phyloP scores from a whole-genome alignment of 37 sponge, comb jelly and placozoan species.

The Tethya wilhelma region DNA sequence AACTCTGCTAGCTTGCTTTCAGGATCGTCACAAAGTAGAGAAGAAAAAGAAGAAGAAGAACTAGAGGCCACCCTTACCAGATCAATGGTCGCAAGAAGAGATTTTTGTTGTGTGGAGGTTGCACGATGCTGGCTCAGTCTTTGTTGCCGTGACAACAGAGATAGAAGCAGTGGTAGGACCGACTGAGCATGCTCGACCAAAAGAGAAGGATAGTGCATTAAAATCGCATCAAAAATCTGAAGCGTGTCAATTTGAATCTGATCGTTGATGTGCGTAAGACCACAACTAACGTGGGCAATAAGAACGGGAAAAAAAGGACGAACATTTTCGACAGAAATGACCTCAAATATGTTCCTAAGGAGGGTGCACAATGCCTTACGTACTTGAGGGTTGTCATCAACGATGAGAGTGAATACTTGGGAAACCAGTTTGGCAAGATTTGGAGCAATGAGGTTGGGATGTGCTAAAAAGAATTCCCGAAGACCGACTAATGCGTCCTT shows the following conservation, averaged over 20 bases:
- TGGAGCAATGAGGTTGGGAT: conserved; percentile 31
- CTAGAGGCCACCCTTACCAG: no score
- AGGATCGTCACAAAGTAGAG: no score
- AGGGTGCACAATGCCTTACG: conserved; percentile 33
- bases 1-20: no score
- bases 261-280: conserved; percentile 57
- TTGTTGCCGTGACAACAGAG: conserved; percentile 10
- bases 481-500: conserved; percentile 43
- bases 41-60: no score
- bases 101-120: no score
- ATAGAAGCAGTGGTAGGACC: conserved; percentile 24
- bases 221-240: conserved; percentile 35
- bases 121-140: no score
- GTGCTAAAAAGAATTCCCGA: conserved; percentile 26
- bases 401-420: neutral
- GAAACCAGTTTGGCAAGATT: conserved; percentile 46
- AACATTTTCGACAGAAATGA: neutral
- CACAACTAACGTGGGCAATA: conserved; percentile 56
- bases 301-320: conserved; percentile 36
- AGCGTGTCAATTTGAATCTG: conserved; percentile 52
- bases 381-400: conserved; percentile 22
- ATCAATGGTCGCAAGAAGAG: no score
- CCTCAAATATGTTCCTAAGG: conserved; percentile 11
- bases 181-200: conserved; percentile 16
- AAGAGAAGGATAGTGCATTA: conserved; percentile 29